Conservation (phyloP, 2,797 vertebrate species). For the Sphaeramia orbicularis region DNA sequence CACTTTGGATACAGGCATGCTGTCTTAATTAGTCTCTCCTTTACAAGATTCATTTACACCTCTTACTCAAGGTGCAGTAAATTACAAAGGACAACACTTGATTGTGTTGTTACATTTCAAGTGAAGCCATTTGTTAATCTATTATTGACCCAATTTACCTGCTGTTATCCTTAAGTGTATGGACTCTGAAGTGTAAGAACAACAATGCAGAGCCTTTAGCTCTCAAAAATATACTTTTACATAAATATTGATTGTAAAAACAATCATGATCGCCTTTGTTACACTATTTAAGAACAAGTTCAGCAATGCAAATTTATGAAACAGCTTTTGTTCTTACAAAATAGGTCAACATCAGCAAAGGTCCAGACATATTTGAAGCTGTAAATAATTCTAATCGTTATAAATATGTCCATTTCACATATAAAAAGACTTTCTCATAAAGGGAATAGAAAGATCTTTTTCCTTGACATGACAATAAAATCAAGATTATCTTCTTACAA, state of each 20-base stretch:
- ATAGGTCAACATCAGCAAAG: no score
- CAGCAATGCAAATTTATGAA: background rate
- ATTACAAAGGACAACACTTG: background rate
- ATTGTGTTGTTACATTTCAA: background rate
- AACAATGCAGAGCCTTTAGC: background rate
- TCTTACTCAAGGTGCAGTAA: background rate
- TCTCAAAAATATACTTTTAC: background rate
- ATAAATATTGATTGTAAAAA: no score
- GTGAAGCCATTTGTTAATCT: background rate
- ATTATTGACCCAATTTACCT: no score
- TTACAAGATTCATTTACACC: background rate
- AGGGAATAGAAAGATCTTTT: background rate
- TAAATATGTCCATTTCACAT: constrained; percentile 6
- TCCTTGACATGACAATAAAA: background rate
- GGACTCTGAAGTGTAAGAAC: no score
- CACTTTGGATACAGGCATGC: no score
- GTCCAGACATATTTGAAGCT: constrained; percentile 10
- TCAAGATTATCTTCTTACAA: constrained; percentile 1
- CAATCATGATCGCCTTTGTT: no score
- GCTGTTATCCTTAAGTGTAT: no score
- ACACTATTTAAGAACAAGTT: no score
- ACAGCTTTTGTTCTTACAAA: no score
- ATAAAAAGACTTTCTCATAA: background rate
- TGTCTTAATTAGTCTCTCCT: background rate
- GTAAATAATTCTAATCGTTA: constrained; percentile 20